A percentile compares a stretch with the other conserved stretches of the same genome.
Evolutionary conservation across 1,140 invertebrate genomes (phyloP).

Genomic region (Heliconius hermathena): DNA sequence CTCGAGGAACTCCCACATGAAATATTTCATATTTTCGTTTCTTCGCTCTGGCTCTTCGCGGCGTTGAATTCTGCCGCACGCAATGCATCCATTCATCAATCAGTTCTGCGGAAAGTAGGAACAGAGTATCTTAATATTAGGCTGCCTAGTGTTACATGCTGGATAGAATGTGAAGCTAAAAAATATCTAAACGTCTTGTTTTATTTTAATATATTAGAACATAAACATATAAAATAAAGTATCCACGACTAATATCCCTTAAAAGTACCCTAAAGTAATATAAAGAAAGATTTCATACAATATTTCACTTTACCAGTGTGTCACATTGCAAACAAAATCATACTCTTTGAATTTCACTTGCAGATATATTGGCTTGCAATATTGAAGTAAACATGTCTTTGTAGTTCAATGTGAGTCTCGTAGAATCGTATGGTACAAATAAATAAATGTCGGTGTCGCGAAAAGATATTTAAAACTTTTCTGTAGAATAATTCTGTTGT

Average conservation of each 20-base stretch:
- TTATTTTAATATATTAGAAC: too few relatives aligned
- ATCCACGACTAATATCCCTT: background rate
- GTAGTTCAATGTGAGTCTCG: conserved; percentile 2
- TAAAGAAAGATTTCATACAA: background rate
- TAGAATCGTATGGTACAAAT: background rate
- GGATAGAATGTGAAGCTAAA: too few relatives aligned
- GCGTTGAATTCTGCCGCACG: too few relatives aligned
- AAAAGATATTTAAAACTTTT: background rate
- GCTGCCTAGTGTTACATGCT: too few relatives aligned
- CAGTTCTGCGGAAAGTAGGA: too few relatives aligned
- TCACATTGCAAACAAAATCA: background rate
- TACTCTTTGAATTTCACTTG: background rate
- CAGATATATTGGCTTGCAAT: conserved; percentile 5
- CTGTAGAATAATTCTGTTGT: background rate
- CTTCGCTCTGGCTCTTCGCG: too few relatives aligned
- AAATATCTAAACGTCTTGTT: too few relatives aligned
- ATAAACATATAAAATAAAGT: background rate
- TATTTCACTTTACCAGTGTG: background rate
- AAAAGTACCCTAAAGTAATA: background rate
- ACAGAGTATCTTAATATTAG: too few relatives aligned
- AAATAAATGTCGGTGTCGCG: background rate
- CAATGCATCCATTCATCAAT: too few relatives aligned
- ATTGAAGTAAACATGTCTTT: conserved; percentile 13
- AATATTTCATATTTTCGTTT: too few relatives aligned
- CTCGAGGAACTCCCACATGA: too few relatives aligned